phyloP scores from a whole-genome alignment of 2,797 vertebrate genomes.

The Eulemur coronatus region DNA sequence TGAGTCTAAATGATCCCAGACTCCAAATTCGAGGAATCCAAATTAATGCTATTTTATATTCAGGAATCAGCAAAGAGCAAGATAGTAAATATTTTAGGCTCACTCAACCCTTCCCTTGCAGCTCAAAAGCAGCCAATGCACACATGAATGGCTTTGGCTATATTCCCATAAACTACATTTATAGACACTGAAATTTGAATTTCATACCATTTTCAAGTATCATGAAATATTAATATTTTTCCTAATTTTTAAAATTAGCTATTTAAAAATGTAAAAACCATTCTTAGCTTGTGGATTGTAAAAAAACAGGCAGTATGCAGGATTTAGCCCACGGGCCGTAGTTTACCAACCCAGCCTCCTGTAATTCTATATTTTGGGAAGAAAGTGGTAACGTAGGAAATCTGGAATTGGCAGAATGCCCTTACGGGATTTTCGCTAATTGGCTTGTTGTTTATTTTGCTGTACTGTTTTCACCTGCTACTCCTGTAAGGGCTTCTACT shows the following conservation, averaged over 20 bases:
- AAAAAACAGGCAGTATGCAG: not conserved
- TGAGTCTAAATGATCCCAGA: not conserved
- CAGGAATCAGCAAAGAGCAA: not conserved
- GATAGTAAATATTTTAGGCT: not conserved
- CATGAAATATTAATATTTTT: not conserved
- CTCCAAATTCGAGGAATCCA: not conserved
- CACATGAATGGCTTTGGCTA: not conserved
- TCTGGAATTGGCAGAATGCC: not conserved
- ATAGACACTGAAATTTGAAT: not conserved
- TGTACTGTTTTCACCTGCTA: not conserved
- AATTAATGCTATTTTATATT: not conserved
- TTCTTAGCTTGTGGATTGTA: not conserved
- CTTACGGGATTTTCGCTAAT: not conserved
- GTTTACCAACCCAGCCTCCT: not conserved
- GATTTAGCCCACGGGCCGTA: fast-evolving
- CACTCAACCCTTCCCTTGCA: not conserved
- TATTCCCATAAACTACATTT: not conserved
- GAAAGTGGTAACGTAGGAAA: not conserved
- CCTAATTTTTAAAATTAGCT: not conserved
- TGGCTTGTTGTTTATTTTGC: not conserved
- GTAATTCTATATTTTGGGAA: not conserved
- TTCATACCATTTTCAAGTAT: not conserved
- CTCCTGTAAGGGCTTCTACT: not conserved
- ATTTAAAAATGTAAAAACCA: not conserved
- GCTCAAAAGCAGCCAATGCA: not conserved